Base-by-base conservation (phyloP, 2,113 vertebrate species). In the Cavia aperea region DNA sequence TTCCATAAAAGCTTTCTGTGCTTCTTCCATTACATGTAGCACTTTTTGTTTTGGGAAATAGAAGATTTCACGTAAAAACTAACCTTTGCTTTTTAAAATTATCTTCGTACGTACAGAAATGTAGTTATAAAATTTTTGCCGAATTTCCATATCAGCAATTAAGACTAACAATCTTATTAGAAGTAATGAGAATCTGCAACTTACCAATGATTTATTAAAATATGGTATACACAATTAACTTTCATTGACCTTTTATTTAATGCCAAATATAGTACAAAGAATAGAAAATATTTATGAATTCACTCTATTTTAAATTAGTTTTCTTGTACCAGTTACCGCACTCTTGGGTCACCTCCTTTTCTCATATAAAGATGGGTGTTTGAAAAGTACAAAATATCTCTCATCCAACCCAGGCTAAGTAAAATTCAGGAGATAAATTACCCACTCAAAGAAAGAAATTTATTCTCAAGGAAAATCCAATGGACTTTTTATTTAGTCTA, bases 351-450 rank as follows among this genome's bases (percentile, higher is more conserved):
- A 81, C 46, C 81, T 85, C 5, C 58, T n/a, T 93, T 79, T 93
- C 23, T 9, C 31, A 68, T 39, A 19, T 62, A 39, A 91, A 75
- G 39, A 72, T 72, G 46, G 83, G 15, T 68, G 5, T 79, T 79
- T 84, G n/a, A 24, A 36, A 87, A 90, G 77, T 19, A 87, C 13
- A 79, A 84, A 86, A 56, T 73, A 66, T 36, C 72, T 96, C 85
- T 63, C 36, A 92, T 46, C 21, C 51, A 49, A 12, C 29, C 54
- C 58, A 49, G 14, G 29, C 39, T 70, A 36, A 95, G 33, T 31
- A 94, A 94, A 94, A 90, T 88, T 82, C 88, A 77, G 51, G 88
- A 77, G 54, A 60, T 56, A 70, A 90, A 79, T 51, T 92, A 16
- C 14, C 60, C 33, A 68, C 23, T 14, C 62, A 60, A 75, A 79